These are phyloP conservation scores for Nasonia vitripennis DNA, from an alignment of 1,140 invertebrate species.

Conservation along the genomic window DNA sequence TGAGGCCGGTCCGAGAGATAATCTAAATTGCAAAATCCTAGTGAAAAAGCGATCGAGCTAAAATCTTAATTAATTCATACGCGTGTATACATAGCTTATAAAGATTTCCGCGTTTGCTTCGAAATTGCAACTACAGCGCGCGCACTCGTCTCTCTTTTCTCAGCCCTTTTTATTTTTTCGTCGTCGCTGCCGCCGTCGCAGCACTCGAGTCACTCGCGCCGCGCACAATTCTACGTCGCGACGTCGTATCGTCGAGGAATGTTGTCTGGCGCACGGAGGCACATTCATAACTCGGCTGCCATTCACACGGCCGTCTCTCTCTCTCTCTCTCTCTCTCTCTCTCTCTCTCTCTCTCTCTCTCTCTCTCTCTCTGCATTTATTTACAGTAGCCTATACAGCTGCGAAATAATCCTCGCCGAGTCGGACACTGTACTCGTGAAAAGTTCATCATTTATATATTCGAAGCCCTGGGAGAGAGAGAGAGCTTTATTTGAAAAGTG, in stretches of 20 bases:
- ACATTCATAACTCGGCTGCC: not conserved
- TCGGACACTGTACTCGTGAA: not conserved
- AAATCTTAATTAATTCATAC: not conserved
- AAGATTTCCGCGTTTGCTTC: not conserved
- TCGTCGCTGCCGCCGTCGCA: too few species aligned
- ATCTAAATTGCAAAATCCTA: not conserved
- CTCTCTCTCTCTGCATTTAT: not conserved
- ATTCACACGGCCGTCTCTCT: not conserved
- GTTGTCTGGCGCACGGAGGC: too few species aligned
- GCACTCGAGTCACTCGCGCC: too few species aligned
- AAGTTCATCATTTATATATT: slow-evolving; percentile 5
- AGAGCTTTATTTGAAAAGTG: not conserved
- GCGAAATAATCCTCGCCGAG: not conserved
- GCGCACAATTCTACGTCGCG: not conserved
- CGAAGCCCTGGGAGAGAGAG: not conserved
- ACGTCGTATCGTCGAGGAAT: not conserved
- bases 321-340: too few species aligned
- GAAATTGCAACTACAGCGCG: not conserved
- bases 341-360: too few species aligned
- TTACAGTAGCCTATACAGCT: not conserved
- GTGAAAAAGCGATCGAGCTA: not conserved
- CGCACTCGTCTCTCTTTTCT: too few species aligned
- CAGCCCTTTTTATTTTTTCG: too few species aligned
- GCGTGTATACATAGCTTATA: too few species aligned
- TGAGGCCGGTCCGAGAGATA: not conserved